Evolutionary conservation across 2,888 invertebrate species (phyloP).

Genomic region (Daptonema setosum): DNA sequence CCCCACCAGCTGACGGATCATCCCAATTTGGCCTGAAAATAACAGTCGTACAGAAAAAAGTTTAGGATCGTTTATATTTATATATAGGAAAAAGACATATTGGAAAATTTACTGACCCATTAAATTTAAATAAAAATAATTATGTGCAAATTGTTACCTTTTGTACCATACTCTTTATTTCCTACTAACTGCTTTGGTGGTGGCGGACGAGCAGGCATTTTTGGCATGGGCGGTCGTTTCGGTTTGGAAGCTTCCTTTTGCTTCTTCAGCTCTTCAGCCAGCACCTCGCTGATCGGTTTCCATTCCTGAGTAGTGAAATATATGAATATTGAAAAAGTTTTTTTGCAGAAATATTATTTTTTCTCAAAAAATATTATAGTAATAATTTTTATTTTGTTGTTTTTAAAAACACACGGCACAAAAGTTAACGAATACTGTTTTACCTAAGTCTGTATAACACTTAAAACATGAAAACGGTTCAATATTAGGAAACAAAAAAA

Average conservation of each 20-base stretch:
- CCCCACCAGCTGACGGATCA: no score
- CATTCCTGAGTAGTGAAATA: conserved; percentile 2
- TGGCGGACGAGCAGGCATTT: not conserved
- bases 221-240: conserved; percentile 7
- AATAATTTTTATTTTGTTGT: no score
- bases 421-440: no score
- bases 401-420: no score
- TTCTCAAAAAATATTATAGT: not conserved
- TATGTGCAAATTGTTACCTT: not conserved
- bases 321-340: not conserved
- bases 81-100: no score
- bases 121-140: not conserved
- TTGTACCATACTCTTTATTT: not conserved
- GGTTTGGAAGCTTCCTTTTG: conserved; percentile 5
- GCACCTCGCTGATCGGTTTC: conserved; percentile 6
- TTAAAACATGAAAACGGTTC: no score
- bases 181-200: not conserved
- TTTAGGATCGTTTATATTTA: no score
- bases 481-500: no score
- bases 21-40: no score
- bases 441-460: no score
- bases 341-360: not conserved
- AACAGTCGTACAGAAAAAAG: not conserved
- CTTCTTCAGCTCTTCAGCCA: conserved; percentile 7
- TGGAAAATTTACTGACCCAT: not conserved